Conservation (phyloP, 2,113 vertebrate species). For the human (Homo sapiens) region GRCh38 chr15:82687001-82687500, state of each 20-base stretch:
- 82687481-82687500: neutral
- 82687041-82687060: neutral
- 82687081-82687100: neutral
- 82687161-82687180: neutral
- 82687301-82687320: neutral
- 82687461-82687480: neutral
- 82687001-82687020: no score
- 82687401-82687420: slow-evolving; percentile 12
- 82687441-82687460: neutral
- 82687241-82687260: neutral
- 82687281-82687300: neutral
- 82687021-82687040: neutral
- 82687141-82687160: neutral
- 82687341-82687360: neutral
- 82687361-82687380: neutral
- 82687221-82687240: neutral
- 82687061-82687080: neutral
- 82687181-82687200: neutral
- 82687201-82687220: neutral
- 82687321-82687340: neutral
- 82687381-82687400: neutral
- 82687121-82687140: neutral
- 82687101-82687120: neutral
- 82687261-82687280: neutral
- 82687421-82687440: neutral